Conservation (phyloP, 2,797 vertebrate species). For the Salarias fasciatus region DNA sequence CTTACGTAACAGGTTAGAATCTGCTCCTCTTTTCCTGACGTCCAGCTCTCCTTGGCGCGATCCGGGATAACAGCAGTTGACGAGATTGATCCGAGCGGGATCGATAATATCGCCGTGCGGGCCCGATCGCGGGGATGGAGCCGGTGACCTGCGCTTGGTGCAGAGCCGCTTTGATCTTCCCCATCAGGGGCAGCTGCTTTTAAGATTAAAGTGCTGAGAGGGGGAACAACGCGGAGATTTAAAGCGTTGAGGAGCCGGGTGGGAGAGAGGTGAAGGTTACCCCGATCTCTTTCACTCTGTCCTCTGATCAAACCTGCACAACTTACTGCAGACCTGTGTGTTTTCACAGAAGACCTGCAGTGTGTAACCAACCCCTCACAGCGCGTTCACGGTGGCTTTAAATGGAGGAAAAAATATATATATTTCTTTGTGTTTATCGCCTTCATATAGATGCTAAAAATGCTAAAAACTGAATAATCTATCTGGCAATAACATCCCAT, state of each 20-base stretch:
- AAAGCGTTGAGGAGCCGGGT: conserved; percentile 34
- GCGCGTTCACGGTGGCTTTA: too few relatives aligned
- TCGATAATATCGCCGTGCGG: conserved; percentile 65
- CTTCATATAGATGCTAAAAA: too few relatives aligned
- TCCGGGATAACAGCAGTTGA: conserved; percentile 46
- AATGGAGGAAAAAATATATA: too few relatives aligned
- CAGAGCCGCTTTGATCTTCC: conserved; percentile 68
- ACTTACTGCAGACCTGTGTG: conserved; percentile 15
- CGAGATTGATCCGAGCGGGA: conserved; percentile 63
- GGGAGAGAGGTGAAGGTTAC: conserved; percentile 58
- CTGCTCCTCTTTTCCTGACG: conserved; percentile 47
- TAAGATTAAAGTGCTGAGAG: conserved; percentile 70
- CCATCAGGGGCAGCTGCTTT: conserved; percentile 68
- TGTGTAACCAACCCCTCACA: background rate
- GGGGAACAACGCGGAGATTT: conserved; percentile 50
- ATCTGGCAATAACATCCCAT: background rate
- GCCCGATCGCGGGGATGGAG: conserved; percentile 61
- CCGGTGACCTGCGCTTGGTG: conserved; percentile 63
- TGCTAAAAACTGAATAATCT: too few relatives aligned
- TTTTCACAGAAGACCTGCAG: background rate
- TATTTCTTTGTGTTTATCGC: too few relatives aligned
- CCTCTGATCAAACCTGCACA: conserved; percentile 31
- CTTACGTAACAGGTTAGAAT: conserved; percentile 62
- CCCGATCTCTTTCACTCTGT: conserved; percentile 31
- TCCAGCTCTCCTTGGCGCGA: conserved; percentile 45